Percentiles rank a stretch among this genome's conserved stretches.
phyloP scores from a whole-genome alignment of 2,113 vertebrate genomes.

The Climacteris rufus region DNA sequence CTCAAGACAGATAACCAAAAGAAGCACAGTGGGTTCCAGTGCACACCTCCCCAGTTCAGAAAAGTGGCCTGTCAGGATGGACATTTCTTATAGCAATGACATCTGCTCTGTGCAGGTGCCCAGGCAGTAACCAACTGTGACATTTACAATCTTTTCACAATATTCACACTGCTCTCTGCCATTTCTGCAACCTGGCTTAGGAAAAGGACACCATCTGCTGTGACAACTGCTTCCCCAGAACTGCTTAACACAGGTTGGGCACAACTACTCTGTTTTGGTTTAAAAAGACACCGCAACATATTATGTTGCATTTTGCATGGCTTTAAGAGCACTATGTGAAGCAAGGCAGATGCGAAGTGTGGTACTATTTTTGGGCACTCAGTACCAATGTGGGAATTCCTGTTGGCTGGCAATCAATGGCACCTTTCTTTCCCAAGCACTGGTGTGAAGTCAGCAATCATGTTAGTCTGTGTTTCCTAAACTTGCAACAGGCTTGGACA shows the following conservation, averaged over 20 bases:
- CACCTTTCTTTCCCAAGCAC: background rate
- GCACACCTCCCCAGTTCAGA: background rate
- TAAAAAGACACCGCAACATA: background rate
- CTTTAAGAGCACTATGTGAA: background rate
- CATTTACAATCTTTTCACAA: slow-evolving; percentile 62
- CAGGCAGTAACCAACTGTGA: slow-evolving; percentile 23
- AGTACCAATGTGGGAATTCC: background rate
- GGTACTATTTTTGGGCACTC: background rate
- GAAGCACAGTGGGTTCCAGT: background rate
- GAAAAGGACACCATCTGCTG: slow-evolving; percentile 59
- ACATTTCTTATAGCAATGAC: background rate
- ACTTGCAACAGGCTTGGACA: background rate
- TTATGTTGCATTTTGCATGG: background rate
- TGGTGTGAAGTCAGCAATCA: background rate
- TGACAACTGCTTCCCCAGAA: slow-evolving; percentile 27
- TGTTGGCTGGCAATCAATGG: fast-evolving
- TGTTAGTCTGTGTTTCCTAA: background rate
- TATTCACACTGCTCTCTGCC: slow-evolving; percentile 20
- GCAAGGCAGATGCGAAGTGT: background rate
- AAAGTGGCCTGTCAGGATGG: background rate
- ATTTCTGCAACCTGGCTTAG: background rate
- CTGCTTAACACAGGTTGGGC: background rate
- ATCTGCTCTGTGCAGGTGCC: slow-evolving; percentile 27
- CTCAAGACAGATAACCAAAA: background rate
- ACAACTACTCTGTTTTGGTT: background rate